These are phyloP conservation scores for Daktulosphaira vitifoliae DNA, from an alignment of 1,140 invertebrate species.

Conservation along the genomic window DNA sequence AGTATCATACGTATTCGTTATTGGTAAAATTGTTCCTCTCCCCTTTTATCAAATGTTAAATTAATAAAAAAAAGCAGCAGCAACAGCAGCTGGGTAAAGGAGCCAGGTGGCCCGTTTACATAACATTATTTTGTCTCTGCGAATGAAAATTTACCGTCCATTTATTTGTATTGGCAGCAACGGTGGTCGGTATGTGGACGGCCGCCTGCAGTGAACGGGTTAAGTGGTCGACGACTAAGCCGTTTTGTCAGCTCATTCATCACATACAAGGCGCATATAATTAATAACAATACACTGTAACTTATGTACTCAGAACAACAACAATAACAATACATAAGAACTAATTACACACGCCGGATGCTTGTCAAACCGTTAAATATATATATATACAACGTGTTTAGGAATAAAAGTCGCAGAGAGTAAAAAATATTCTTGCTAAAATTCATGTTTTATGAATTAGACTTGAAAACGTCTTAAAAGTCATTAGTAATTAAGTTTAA, in stretches of 20 bases:
- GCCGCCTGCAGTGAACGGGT: conserved; percentile 17
- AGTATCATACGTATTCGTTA: too few relatives aligned
- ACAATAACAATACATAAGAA: conserved; percentile 14
- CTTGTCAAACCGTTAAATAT: conserved; percentile 7
- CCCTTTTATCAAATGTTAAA: background rate
- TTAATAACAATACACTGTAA: background rate
- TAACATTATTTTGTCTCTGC: conserved; percentile 30
- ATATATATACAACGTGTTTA: background rate
- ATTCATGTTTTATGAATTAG: too few relatives aligned
- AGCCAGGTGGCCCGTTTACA: conserved; percentile 29
- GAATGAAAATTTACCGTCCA: conserved; percentile 14
- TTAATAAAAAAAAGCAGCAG: background rate
- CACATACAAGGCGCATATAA: too few relatives aligned
- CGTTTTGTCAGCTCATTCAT: background rate
- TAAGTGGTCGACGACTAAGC: conserved; percentile 8
- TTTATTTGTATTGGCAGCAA: background rate
- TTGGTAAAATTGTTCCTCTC: background rate
- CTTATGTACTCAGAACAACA: conserved; percentile 1
- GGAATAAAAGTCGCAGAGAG: too few relatives aligned
- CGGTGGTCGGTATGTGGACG: background rate
- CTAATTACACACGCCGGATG: conserved; percentile 23
- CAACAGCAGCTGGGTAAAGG: conserved; percentile 14
- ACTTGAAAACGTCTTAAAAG: too few relatives aligned
- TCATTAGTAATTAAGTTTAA: too few relatives aligned
- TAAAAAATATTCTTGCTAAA: too few relatives aligned